phyloP scores from a whole-genome alignment of 2,797 vertebrate genomes.

The Poeciliopsis gracilis region DNA sequence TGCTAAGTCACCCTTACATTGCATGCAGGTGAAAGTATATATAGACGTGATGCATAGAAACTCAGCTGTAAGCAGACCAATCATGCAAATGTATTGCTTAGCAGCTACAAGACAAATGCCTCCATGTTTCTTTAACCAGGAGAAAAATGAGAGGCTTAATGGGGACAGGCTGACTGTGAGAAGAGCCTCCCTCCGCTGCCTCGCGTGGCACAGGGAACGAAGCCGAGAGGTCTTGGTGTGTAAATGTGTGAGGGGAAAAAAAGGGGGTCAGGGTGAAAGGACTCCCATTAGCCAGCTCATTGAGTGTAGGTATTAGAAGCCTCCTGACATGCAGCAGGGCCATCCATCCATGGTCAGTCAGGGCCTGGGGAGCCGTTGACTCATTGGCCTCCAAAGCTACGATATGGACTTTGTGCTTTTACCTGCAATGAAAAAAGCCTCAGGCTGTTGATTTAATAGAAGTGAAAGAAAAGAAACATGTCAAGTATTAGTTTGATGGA shows the following conservation, averaged over 20 bases:
- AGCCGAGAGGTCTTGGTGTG: slow-evolving; percentile 61
- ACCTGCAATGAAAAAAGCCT: slow-evolving; percentile 26
- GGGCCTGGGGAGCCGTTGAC: slow-evolving; percentile 63
- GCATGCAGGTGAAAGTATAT: slow-evolving; percentile 43
- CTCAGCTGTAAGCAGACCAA: slow-evolving; percentile 40
- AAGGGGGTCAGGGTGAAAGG: slow-evolving; percentile 72
- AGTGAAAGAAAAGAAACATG: slow-evolving; percentile 18
- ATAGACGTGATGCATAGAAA: slow-evolving; percentile 40
- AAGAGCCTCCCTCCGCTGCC: slow-evolving; percentile 29
- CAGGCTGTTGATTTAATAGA: slow-evolving; percentile 10
- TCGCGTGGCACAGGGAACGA: slow-evolving; percentile 51
- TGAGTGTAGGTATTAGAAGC: slow-evolving; percentile 71
- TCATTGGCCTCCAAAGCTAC: slow-evolving; percentile 56
- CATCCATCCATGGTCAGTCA: slow-evolving; percentile 68
- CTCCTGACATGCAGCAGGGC: slow-evolving; percentile 58
- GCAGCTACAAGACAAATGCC: slow-evolving; percentile 47
- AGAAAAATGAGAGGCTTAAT: slow-evolving; percentile 61
- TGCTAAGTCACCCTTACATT: slow-evolving; percentile 30
- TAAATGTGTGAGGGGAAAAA: slow-evolving; percentile 63
- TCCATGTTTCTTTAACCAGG: slow-evolving; percentile 44
- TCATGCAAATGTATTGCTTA: slow-evolving; percentile 50
- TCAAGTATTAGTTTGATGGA: not conserved
- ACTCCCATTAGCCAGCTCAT: slow-evolving; percentile 77
- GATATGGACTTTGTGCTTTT: slow-evolving; percentile 43
- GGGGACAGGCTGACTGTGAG: slow-evolving; percentile 36